Base-by-base conservation (phyloP, 2,888 invertebrate species). In the Heteromyza rotundicornis region DNA sequence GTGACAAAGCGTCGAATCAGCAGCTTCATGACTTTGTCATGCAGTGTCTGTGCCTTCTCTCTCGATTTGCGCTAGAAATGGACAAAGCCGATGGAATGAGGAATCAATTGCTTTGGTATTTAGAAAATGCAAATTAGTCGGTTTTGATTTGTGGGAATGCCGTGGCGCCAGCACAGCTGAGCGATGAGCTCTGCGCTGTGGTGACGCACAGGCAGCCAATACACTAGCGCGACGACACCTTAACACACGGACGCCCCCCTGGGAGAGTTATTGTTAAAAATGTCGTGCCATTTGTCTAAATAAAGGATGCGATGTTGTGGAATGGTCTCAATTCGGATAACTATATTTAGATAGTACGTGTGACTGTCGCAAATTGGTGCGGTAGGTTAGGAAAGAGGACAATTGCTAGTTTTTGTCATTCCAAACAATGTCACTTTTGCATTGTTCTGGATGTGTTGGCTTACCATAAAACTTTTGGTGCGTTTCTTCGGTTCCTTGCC, bases 1-100 rank as follows among this genome's bases (percentile, higher is more conserved):
- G 93, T 95, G 16, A 98, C 91, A 85, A 96, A 98, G 36, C 98
- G 88, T 58, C 95, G 89, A 22, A 98, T 91, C 64, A 98, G 84
- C 56, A 95, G 87, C 67, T 92, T 88, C 91, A 97, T 95, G 5
- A 97, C 92, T 32, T 88, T 88, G 83, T 95, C 91, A 80, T 95
- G 92, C 49, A 91, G 86, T 54, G 87, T 85, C 68, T 87, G 84
- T 0, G 91, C 90, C 75, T 89, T 89, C 66, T 90, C 90, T 40
- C 89, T 86, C 2, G 90, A 89, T 80, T 90, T 91, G 79, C 89
- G 89, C 92, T 92, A 70, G 3, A n/a, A 7, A 40, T n/a, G 3
- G 40, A 40, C 20, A 35, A 17, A 19, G 12, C n/a, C n/a, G n/a
- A n/a, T 20, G 22, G 22, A 47, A 51, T 36, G 16, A 22, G 36